Base-by-base conservation (phyloP, 2,888 invertebrate species). In the Synanthedon tipuliformis region DNA sequence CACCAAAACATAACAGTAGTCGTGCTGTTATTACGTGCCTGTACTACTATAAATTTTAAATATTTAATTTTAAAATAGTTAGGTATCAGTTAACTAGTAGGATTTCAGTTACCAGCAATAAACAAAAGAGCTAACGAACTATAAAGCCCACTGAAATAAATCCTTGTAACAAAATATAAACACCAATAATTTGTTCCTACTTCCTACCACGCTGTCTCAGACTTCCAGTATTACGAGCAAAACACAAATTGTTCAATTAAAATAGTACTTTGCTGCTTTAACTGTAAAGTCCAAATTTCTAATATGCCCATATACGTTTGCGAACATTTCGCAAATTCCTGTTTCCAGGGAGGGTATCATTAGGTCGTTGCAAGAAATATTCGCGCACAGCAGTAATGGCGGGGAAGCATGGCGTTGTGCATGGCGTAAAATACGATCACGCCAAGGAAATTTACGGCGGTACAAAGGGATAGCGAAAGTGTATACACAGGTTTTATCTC, bases 361-460 rank as follows among this genome's bases (percentile, higher is more conserved):
- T 64, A 66, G 53, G 52, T 57, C 56, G 50, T 49, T 50, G 53
- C 53, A 58, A 64, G 58, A 61, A 57, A 58, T 55, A 59, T 56
- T 56, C 54, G 57, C 55, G 57, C 54, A 57, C 57, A 52, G 51
- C 55, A 50, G 59, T 64, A 68, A 67, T 66, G 58, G 61, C 58
- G 57, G 60, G 48, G 54, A 56, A 54, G 64, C 54, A 57, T 59
- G 56, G 53, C 51, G 45, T 45, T n/a, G 45, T 8, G 45, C 45
- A 45, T n/a, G n/a, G 53, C 51, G 51, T 60, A 56, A 58, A 60
- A 56, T 66, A 62, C 65, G 54, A 56, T 53, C 51, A 54, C 53
- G 57, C 58, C 61, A 59, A 57, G 66, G 63, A 70, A 67, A 74
- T 73, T 70, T 73, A 75, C 67, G 69, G 64, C 55, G 52, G 51